Evolutionary conservation across 2,888 invertebrate species (phyloP).

Genomic region (Nezara viridula): DNA sequence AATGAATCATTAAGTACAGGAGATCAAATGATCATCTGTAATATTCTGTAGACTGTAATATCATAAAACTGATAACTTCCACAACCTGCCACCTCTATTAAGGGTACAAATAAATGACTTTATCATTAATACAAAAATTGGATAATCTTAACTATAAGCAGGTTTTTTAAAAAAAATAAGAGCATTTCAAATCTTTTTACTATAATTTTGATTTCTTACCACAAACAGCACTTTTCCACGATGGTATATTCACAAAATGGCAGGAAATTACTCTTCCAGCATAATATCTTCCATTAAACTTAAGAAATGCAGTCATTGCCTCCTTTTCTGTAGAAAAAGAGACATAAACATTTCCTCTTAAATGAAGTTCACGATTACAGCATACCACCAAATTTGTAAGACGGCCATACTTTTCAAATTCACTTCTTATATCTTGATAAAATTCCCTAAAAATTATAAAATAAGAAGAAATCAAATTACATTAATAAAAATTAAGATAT

Average conservation of each 20-base stretch:
- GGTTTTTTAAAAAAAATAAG: too few relatives aligned
- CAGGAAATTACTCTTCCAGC: constrained; percentile 86
- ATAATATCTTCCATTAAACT: constrained; percentile 89
- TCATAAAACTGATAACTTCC: too few relatives aligned
- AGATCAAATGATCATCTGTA: too few relatives aligned
- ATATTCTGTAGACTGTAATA: too few relatives aligned
- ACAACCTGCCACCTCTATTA: too few relatives aligned
- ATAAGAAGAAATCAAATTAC: not conserved
- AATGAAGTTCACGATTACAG: constrained; percentile 86
- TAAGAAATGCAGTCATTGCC: constrained; percentile 81
- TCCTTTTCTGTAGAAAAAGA: constrained; percentile 78
- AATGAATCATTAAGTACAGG: too few relatives aligned
- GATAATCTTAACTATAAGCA: too few relatives aligned
- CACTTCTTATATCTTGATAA: constrained; percentile 85
- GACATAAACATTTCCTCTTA: constrained; percentile 91
- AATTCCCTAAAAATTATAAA: constrained; percentile 65
- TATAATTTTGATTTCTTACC: too few relatives aligned
- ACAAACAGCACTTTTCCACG: constrained; percentile 92
- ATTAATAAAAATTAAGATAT: not conserved
- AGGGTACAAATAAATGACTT: too few relatives aligned
- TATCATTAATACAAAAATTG: too few relatives aligned
- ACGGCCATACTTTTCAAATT: constrained; percentile 82
- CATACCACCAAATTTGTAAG: constrained; percentile 82
- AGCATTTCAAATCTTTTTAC: too few relatives aligned
- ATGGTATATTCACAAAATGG: constrained; percentile 82